A percentile compares a stretch with the other conserved stretches of the same genome.
phyloP scores from a whole-genome alignment of 2,113 vertebrate species.

The Patagioenas fasciata region DNA sequence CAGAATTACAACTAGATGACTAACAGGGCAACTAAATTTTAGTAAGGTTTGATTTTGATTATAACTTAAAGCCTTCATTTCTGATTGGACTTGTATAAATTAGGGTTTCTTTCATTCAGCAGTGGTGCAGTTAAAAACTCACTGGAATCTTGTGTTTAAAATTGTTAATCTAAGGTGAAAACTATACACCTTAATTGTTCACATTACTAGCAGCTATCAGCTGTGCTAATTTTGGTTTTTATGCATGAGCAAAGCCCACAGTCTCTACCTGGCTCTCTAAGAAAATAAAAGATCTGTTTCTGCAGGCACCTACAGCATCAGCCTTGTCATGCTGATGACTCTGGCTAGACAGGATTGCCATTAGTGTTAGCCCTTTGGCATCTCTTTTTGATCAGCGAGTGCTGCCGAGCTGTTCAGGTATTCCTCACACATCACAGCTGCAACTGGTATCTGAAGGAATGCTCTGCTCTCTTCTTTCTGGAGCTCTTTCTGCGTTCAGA shows the following conservation, averaged over 20 bases:
- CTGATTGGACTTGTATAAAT: slow-evolving; percentile 24
- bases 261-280: background rate
- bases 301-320: background rate
- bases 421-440: background rate
- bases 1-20: slow-evolving; percentile 23
- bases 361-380: background rate
- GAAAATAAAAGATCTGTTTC: background rate
- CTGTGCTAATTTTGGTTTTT: background rate
- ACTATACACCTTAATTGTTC: background rate
- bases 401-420: background rate
- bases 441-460: background rate
- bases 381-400: background rate
- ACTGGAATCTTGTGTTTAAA: background rate
- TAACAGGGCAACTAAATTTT: slow-evolving; percentile 62
- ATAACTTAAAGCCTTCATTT: slow-evolving; percentile 63
- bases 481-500: background rate
- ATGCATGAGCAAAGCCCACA: background rate
- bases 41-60: slow-evolving; percentile 64
- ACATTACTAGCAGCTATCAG: background rate
- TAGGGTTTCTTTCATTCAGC: slow-evolving; percentile 9
- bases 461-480: background rate
- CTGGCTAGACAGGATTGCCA: background rate
- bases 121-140: slow-evolving; percentile 15
- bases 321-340: background rate
- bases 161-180: background rate